Conservation (phyloP, 2,113 vertebrate species). For the Periophthalmus modestus region DNA sequence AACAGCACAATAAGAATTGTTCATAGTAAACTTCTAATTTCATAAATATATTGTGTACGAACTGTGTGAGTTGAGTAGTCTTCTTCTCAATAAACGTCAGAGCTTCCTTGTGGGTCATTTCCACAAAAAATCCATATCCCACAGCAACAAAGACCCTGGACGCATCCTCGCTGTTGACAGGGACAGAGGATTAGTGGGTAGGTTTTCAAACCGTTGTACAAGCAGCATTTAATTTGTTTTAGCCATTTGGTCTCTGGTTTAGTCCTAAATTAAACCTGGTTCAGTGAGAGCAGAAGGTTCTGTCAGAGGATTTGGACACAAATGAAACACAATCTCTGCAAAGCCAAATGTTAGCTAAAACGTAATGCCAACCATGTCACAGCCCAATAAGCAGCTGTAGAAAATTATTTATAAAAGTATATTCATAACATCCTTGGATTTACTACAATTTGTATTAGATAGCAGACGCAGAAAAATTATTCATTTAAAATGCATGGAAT, state of each 20-base stretch:
- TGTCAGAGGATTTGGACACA: not conserved
- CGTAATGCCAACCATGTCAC: not conserved
- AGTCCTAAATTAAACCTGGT: not conserved
- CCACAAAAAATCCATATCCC: constrained; percentile 89
- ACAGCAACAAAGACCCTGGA: constrained; percentile 85
- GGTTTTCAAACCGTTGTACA: not conserved
- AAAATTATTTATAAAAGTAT: not conserved
- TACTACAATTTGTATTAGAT: not conserved
- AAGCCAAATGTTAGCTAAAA: not conserved
- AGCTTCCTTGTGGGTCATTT: constrained; percentile 84
- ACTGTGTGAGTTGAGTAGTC: constrained; percentile 85
- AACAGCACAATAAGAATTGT: constrained; percentile 30
- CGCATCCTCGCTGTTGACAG: constrained; percentile 76
- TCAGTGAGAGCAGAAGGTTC: not conserved
- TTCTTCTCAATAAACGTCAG: constrained; percentile 88
- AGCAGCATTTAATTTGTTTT: not conserved
- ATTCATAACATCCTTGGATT: too few species aligned
- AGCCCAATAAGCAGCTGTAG: not conserved
- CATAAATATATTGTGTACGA: constrained; percentile 35
- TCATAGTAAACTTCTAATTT: not conserved
- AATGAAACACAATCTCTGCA: not conserved
- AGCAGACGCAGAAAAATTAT: not conserved
- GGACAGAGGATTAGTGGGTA: not conserved
- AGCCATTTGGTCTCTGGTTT: not conserved
- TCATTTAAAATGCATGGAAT: not conserved